These are phyloP conservation scores for Spicauda simplicius DNA, from an alignment of 2,888 invertebrate species.

Conservation along the genomic window DNA sequence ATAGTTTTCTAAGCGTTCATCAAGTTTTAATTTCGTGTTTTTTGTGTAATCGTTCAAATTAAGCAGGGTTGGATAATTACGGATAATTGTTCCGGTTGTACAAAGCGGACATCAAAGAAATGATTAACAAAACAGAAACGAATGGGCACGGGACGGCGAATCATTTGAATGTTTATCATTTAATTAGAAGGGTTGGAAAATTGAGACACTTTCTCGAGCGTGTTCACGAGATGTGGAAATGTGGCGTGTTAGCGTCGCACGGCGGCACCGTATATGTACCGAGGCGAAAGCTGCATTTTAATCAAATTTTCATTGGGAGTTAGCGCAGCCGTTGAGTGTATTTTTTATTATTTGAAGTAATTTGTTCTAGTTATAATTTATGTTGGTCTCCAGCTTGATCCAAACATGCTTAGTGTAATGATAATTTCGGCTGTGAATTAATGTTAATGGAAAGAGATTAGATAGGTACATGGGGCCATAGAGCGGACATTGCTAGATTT, in stretches of 20 bases:
- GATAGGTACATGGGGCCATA: too few species aligned
- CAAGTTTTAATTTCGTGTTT: too few species aligned
- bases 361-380: conserved; percentile 36
- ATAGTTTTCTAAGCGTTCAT: too few species aligned
- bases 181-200: conserved; percentile 54
- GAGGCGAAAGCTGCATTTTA: conserved; percentile 60
- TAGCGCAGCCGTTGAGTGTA: conserved; percentile 49
- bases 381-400: too few species aligned
- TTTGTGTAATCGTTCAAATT: conserved; percentile 34
- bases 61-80: conserved; percentile 46
- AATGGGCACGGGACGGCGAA: conserved; percentile 45
- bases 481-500: too few species aligned
- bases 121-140: conserved; percentile 49
- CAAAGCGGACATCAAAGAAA: conserved; percentile 51
- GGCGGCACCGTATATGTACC: background rate
- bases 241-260: conserved; percentile 34
- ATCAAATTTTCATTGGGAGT: conserved; percentile 66
- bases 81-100: conserved; percentile 45
- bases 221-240: conserved; percentile 27
- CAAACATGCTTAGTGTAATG: too few species aligned
- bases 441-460: conserved; percentile 50
- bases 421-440: conserved; percentile 53
- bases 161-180: conserved; percentile 57
- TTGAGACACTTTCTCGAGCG: conserved; percentile 26
- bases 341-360: conserved; percentile 52